Evolutionary conservation across 2,113 vertebrate species (phyloP), one percentile per base, ranked within the genome.

Genomic region (Ammodytes marinus): DNA sequence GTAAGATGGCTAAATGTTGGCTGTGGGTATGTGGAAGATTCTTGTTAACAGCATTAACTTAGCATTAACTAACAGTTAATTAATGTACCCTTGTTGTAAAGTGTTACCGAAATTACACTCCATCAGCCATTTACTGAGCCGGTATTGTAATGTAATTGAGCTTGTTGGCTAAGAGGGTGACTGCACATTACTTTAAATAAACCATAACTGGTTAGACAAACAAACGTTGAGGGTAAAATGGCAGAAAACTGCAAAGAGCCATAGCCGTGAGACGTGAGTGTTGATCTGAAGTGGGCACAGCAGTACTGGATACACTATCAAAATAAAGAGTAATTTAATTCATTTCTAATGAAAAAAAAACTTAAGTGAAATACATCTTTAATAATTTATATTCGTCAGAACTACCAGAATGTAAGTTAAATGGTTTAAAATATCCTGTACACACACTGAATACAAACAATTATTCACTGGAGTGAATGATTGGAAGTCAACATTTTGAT

Each of bases 241-340:
- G 17, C 52, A 15, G 50, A 27, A 27, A 27, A 19, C 17, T 57
- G 12, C 9, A 57, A 58, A 49, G 10, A 35, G 2, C 39, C 11
- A 2, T 13, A 19, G 27, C 27, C 27, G 27, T 27, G 27, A 27
- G 27, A 27, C 27, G 27, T 27, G 27, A 27, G 27, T 27, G 27
- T 27, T 27, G 27, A 27, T 27, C 35, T 35, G n/a, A 54, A 35
- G 9, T 47, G 15, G 8, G 45, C 17, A 49, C 27, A 11, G 5
- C 43, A 7, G 52, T 27, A 40, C 14, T 50, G 39, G 4, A 75
- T 19, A 63, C 27, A 35, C 40, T 19, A 63, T 12, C 11, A 15
- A 60, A 60, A 43, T 37, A 60, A 13, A 72, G 45, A 39, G 10
- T 55, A 13, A 75, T 75, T 47, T 13, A 6, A 42, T 45, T 75